Evolutionary conservation across 2,797 vertebrate species (phyloP).

Genomic region (Phrynocephalus vlangalii): DNA sequence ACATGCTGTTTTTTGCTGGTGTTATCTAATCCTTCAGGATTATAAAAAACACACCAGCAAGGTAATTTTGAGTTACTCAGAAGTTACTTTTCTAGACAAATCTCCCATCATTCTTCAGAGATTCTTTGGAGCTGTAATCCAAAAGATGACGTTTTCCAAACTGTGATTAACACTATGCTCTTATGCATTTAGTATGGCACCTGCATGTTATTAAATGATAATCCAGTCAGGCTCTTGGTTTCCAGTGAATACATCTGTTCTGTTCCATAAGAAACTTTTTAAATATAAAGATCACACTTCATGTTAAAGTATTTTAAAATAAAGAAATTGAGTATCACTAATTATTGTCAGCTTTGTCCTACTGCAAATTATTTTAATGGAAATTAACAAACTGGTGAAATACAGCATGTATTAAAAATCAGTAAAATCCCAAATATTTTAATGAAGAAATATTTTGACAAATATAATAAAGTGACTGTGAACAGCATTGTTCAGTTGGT

Average conservation of each 20-base stretch:
- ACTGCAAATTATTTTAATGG: background rate
- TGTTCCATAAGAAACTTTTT: background rate
- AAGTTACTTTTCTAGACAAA: background rate
- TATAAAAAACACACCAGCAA: background rate
- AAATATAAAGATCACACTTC: background rate
- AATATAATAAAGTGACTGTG: background rate
- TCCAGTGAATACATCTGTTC: background rate
- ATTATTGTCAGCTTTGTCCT: background rate
- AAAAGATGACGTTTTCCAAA: too few relatives aligned
- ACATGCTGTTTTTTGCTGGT: background rate
- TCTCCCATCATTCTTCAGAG: too few relatives aligned
- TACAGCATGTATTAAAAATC: background rate
- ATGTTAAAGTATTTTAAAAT: background rate
- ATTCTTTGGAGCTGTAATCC: too few relatives aligned
- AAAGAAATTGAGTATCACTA: background rate
- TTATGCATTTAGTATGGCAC: background rate
- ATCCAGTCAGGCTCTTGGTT: background rate
- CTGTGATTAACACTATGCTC: too few relatives aligned
- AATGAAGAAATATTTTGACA: background rate
- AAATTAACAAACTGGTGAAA: background rate
- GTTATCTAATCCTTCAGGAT: background rate
- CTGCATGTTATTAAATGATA: background rate
- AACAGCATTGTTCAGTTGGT: background rate
- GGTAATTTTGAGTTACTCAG: too few relatives aligned
- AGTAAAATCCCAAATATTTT: background rate